These are phyloP conservation scores for Zeugodacus cucurbitae DNA, from an alignment of 1,140 invertebrate genomes.

Conservation along the genomic window DNA sequence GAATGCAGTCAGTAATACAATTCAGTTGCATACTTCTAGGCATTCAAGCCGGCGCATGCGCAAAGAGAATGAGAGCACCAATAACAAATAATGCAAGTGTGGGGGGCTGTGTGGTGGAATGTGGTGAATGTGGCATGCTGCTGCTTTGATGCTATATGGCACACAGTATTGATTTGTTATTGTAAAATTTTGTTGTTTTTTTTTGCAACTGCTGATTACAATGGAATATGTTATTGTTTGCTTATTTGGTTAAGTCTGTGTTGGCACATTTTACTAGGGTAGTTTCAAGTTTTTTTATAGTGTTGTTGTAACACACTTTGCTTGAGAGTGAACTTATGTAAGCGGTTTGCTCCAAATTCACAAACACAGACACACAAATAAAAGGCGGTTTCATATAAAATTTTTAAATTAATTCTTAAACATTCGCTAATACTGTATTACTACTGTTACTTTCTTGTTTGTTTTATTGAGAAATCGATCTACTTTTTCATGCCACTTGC, in stretches of 20 bases:
- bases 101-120: background rate
- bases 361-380: background rate
- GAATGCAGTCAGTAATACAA: background rate
- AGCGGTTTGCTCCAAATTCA: background rate
- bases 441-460: background rate
- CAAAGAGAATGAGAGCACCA: background rate
- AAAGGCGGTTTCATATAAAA: background rate
- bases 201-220: background rate
- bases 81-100: background rate
- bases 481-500: background rate
- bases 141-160: background rate
- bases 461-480: background rate
- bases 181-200: background rate
- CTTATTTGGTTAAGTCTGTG: background rate
- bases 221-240: background rate
- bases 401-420: background rate
- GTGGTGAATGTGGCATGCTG: background rate
- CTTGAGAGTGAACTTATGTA: background rate
- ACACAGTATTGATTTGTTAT: constrained; percentile 13
- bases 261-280: background rate
- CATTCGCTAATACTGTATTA: background rate
- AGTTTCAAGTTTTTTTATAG: background rate
- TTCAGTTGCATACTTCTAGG: constrained; percentile 18
- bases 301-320: background rate
- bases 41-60: background rate